A percentile compares a stretch with the other conserved stretches of the same genome.
Evolutionary conservation across 2,797 vertebrate species (phyloP).

Genomic region (Phaenicophaeus curvirostris): DNA sequence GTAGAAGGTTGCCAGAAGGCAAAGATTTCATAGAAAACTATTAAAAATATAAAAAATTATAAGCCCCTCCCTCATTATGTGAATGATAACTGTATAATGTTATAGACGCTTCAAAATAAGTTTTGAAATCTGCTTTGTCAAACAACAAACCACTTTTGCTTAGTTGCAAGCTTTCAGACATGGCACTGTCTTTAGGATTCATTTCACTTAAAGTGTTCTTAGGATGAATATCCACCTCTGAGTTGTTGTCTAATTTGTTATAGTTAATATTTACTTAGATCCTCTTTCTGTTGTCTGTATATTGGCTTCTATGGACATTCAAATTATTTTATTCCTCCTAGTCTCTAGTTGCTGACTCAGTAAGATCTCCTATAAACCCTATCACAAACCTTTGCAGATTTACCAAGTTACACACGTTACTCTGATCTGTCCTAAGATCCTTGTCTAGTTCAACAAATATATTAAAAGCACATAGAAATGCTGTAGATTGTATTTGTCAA

Average conservation of each 20-base stretch:
- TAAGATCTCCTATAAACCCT: neutral
- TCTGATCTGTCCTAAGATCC: neutral
- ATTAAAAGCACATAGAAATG: neutral
- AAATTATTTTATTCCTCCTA: neutral
- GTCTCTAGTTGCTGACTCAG: neutral
- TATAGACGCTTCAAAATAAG: neutral
- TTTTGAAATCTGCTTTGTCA: neutral
- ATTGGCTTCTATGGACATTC: neutral
- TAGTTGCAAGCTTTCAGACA: neutral
- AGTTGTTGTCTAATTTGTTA: neutral
- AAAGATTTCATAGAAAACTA: neutral
- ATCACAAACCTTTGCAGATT: neutral
- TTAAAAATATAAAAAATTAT: neutral
- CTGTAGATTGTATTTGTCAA: neutral
- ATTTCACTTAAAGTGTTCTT: neutral
- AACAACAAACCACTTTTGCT: neutral
- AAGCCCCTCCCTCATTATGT: rapidly evolving
- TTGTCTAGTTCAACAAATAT: neutral
- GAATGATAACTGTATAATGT: too few species aligned
- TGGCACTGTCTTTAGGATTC: neutral
- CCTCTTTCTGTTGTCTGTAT: neutral
- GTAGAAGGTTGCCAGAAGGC: neutral
- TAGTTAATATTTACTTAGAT: neutral
- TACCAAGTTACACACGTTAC: neutral
- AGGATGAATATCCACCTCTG: neutral